Base-by-base conservation (phyloP, 2,797 vertebrate species). In the Acanthis flammea region DNA sequence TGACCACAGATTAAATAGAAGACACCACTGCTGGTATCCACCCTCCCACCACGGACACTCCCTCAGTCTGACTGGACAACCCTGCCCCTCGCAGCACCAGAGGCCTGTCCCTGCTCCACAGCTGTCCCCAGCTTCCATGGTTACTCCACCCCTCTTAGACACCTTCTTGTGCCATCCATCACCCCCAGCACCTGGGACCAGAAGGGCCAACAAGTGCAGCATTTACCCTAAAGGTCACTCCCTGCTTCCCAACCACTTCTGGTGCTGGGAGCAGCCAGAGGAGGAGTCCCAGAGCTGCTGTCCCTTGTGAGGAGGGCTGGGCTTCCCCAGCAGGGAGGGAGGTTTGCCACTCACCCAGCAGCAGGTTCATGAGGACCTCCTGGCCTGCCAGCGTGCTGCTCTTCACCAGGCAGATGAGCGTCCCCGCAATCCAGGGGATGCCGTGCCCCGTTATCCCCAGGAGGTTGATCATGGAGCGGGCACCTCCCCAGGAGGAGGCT, bases 281-380 rank as follows among this genome's bases (percentile, higher is more conserved):
- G 95, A 96, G 91, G 95, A 95, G 94, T 74, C 87, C 81, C 50
- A 17, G n/a, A 7, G 62, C 89, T 3, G 9, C 77, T 61, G 66
- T 31, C 63, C 78, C 62, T 27, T 42, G 70, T 80, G 94, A 93
- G 30, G 5, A 61, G 91, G 81, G 70, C 79, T 66, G 87, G 77
- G 85, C 68, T 85, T 75, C 71, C 54, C 63, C 19, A 0, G 25
- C 7, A 1, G 80, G 65, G 12, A 60, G 77, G 27, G 7, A 54
- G 83, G 9, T 25, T 87, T 73, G 84, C 23, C 86, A 98, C 98
- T 99, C 98, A 99, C 99, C 99, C 50, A 99, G 97, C 82, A 99
- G 98, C 85, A 99, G 98, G 97, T 99, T 99, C 97, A 99, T 98
- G 94, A 99, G 98, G 77, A 99, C 99, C 97, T 99, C 99, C 33